Base-by-base conservation (phyloP, 2,113 vertebrate genomes). In the Mustela lutreola region DNA sequence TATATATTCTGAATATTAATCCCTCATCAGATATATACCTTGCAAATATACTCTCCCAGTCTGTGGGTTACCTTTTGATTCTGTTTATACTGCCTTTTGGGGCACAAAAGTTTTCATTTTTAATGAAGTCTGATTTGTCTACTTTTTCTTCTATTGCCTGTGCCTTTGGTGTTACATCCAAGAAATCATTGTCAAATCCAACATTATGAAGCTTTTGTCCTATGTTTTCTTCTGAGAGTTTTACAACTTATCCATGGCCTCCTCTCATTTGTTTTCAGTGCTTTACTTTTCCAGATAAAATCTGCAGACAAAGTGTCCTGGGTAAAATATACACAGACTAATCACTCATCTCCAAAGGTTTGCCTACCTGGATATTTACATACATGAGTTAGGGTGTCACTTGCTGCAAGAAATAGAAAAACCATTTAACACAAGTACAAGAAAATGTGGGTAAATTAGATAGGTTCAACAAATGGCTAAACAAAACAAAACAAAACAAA, bases 121-220 rank as follows among this genome's bases (percentile, higher is more conserved):
- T 42, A 60, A 60, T 89, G 5, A 89, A 75, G 28, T 76, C 60
- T 4, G 28, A 19, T 85, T 91, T 87, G 11, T 86, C 24, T 71
- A 12, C 62, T 96, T 92, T 79, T 78, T 48, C 42, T 78, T 78
- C 63, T 45, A 50, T 81, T 76, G 80, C 36, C 12, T 93, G 0
- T 65, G 28, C 36, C 45, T 83, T 91, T 93, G 42, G 6, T 63
- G 16, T 91, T 48, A 95, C 63, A 80, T 14, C 12, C n/a, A 95
- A 93, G 24, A 94, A 93, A n/a, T 62, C 28, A 71, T 33, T 75
- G 22, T 9, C 65, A 95, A 93, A 86, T 85, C 78, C 81, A 81
- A 36, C 42, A 15, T 39, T 67, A 31, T 82, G 36, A 78, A 63
- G 58, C 12, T 82, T 86, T 62, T 78, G 28, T 91, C 36, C 48